phyloP scores from a whole-genome alignment of 2,888 invertebrate species.

The Cataglyphis albicans region DNA sequence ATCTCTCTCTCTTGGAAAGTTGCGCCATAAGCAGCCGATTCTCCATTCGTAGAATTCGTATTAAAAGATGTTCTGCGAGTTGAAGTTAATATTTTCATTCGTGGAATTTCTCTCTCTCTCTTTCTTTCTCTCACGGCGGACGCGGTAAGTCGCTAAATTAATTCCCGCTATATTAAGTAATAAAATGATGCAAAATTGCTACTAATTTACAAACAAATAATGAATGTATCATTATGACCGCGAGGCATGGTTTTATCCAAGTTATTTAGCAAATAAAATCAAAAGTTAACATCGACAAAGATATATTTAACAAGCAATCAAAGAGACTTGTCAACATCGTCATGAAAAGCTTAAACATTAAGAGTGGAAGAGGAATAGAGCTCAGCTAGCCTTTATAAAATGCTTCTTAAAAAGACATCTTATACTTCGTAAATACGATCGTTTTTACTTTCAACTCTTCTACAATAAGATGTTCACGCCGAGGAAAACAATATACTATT shows the following conservation, averaged over 20 bases:
- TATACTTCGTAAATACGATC: slow-evolving; percentile 29
- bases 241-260: not conserved
- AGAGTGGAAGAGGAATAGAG: not conserved
- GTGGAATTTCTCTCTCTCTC: not conserved
- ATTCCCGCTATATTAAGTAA: slow-evolving; percentile 26
- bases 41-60: slow-evolving; percentile 53
- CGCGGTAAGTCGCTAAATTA: slow-evolving; percentile 36
- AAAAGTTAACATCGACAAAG: slow-evolving; percentile 5
- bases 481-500: slow-evolving; percentile 42
- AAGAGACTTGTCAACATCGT: not conserved
- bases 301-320: slow-evolving; percentile 6
- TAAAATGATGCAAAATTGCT: not conserved
- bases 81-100: slow-evolving; percentile 46
- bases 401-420: slow-evolving; percentile 9
- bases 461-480: not conserved
- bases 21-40: slow-evolving; percentile 55
- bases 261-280: slow-evolving; percentile 31
- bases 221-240: not conserved
- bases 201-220: slow-evolving; percentile 32
- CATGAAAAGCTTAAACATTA: slow-evolving; percentile 29
- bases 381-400: slow-evolving; percentile 16
- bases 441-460: slow-evolving; percentile 34
- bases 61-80: slow-evolving; percentile 39
- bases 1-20: slow-evolving; percentile 57
- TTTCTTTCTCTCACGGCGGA: not conserved